These are phyloP conservation scores for Drosophila parabipectinata DNA, from an alignment of 1,140 invertebrate species.

Conservation along the genomic window DNA sequence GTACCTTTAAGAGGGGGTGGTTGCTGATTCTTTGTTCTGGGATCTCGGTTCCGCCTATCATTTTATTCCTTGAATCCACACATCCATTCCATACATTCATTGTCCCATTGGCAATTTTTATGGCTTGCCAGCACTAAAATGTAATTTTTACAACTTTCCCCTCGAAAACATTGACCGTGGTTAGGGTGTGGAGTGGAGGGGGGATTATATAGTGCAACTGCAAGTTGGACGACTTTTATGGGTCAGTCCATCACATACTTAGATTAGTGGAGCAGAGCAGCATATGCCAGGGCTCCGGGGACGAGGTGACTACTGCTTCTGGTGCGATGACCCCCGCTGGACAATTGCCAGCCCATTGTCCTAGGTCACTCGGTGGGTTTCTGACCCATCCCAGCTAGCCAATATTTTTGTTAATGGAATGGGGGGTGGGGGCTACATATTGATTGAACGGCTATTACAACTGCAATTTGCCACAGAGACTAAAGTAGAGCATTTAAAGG, in stretches of 20 bases:
- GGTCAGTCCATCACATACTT: constrained; percentile 47
- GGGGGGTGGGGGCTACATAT: not conserved
- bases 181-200: not conserved
- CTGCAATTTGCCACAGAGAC: not conserved
- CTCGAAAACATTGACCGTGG: not conserved
- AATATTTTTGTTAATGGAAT: not conserved
- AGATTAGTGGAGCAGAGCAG: constrained; percentile 47
- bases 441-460: not conserved
- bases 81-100: constrained; percentile 28
- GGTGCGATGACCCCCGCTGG: constrained; percentile 29
- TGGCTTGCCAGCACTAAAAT: constrained; percentile 42
- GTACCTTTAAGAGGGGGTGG: constrained; percentile 7
- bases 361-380: constrained; percentile 30
- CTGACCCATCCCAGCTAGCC: not conserved
- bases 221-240: constrained; percentile 61
- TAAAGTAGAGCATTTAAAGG: no score
- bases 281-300: constrained; percentile 11
- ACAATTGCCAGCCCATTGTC: constrained; percentile 42
- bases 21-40: constrained; percentile 24
- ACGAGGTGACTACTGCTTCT: constrained; percentile 17
- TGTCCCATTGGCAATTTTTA: constrained; percentile 70
- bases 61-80: constrained; percentile 1
- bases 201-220: constrained; percentile 37
- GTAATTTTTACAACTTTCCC: constrained; percentile 56
- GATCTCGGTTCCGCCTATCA: constrained; percentile 8